A percentile compares a stretch with the other conserved stretches of the same genome.
These are phyloP conservation scores for Fragariocoptes setiger DNA, from an alignment of 1,140 invertebrate species.

Conservation along the genomic window DNA sequence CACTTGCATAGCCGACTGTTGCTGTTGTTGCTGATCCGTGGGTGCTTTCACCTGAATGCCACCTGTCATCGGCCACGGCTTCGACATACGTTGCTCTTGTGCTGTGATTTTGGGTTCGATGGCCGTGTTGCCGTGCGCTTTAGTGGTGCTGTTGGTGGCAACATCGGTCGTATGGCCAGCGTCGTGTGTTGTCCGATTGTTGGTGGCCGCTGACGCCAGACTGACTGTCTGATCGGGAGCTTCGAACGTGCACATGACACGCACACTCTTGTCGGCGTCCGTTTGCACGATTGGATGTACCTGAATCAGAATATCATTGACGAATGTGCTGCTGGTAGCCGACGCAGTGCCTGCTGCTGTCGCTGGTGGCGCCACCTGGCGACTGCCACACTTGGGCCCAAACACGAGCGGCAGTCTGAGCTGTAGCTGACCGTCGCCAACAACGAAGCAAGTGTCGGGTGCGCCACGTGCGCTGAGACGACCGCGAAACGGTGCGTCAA, in stretches of 20 bases:
- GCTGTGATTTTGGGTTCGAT: too few relatives aligned
- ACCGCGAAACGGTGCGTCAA: conserved; percentile 20
- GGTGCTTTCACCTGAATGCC: too few relatives aligned
- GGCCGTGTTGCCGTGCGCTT: too few relatives aligned
- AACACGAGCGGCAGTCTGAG: conserved; percentile 20
- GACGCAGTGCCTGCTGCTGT: conserved; percentile 2
- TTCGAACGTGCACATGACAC: conserved; percentile 22
- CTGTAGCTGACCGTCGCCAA: conserved; percentile 20
- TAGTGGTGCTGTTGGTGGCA: too few relatives aligned
- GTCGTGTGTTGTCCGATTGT: neutral
- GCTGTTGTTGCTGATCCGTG: too few relatives aligned
- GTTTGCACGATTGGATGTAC: conserved; percentile 23
- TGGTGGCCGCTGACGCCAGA: conserved; percentile 14
- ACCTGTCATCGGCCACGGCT: neutral
- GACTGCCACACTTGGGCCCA: conserved; percentile 20
- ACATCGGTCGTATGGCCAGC: conserved; percentile 2
- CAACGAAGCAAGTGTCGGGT: conserved; percentile 20
- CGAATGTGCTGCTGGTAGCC: conserved; percentile 19
- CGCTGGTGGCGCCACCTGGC: conserved; percentile 16
- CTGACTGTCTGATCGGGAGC: conserved; percentile 21
- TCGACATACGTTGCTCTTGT: neutral
- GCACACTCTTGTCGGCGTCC: conserved; percentile 21
- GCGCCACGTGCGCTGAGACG: conserved; percentile 23
- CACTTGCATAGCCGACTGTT: too few relatives aligned
- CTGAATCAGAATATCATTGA: conserved; percentile 22